phyloP scores from a whole-genome alignment of 2,888 invertebrate genomes.

The Cheilosia pagana region DNA sequence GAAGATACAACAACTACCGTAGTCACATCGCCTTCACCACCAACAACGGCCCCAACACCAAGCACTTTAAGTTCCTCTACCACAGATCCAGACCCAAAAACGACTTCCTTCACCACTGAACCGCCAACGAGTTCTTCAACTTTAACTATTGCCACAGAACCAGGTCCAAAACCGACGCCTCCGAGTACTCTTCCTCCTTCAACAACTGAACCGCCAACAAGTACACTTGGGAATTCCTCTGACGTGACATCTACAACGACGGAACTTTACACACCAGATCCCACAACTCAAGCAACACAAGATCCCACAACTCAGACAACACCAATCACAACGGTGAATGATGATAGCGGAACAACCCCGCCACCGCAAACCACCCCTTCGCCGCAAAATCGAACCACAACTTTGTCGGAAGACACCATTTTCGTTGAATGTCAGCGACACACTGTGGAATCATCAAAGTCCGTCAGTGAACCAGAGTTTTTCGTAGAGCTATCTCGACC shows the following conservation, averaged over 20 bases:
- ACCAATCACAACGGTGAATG: neutral
- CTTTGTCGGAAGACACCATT: constrained; percentile 25
- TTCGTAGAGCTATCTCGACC: constrained; percentile 36
- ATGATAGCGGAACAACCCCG: neutral
- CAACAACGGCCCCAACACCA: constrained; percentile 1
- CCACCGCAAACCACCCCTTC: constrained; percentile 41
- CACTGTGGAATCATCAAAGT: neutral
- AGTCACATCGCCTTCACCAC: neutral
- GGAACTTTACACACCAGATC: no score
- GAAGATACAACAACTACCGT: constrained; percentile 2
- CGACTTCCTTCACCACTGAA: no score
- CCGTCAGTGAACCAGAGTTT: neutral
- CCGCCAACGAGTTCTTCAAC: neutral
- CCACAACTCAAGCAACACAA: no score
- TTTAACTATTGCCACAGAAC: neutral
- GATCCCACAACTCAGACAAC: neutral
- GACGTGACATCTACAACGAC: neutral
- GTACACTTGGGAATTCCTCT: neutral
- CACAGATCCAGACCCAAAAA: neutral
- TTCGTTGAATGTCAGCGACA: constrained; percentile 41
- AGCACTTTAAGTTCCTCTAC: constrained; percentile 1
- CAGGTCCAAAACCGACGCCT: no score
- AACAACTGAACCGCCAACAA: neutral
- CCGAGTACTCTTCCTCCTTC: no score
- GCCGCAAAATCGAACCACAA: constrained; percentile 50